Conservation (phyloP, 2,797 vertebrate species). For the Syngnathus rostellatus region DNA sequence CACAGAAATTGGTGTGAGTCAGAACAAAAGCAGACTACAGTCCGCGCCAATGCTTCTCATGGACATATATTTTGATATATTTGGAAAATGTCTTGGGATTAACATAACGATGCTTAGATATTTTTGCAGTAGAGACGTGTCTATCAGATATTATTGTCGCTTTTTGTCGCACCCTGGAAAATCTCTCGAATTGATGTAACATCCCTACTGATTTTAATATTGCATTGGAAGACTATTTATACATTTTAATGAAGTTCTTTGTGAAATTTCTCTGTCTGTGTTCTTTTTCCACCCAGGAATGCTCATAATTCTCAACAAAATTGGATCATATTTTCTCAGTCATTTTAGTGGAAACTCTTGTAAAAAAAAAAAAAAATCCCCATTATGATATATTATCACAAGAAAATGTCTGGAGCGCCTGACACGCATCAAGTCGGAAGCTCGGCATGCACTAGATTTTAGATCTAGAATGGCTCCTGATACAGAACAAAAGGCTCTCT, state of each 20-base stretch:
- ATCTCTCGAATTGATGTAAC: constrained; percentile 55
- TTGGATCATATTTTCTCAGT: too few species aligned
- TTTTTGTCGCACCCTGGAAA: constrained; percentile 61
- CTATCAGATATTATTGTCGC: constrained; percentile 58
- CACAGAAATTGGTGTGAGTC: constrained; percentile 29
- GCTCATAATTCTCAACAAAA: not conserved
- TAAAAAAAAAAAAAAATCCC: too few species aligned
- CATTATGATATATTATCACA: too few species aligned
- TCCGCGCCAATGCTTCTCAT: constrained; percentile 61
- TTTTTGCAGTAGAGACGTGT: constrained; percentile 70
- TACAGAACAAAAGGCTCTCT: not conserved
- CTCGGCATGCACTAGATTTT: not conserved
- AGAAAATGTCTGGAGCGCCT: too few species aligned
- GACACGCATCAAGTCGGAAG: not conserved
- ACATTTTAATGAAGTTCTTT: constrained; percentile 65
- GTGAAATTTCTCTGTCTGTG: constrained; percentile 51
- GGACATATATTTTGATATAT: constrained; percentile 66
- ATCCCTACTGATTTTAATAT: constrained; percentile 71
- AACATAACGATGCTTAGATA: constrained; percentile 51
- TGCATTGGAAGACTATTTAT: constrained; percentile 72
- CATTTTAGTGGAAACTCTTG: too few species aligned
- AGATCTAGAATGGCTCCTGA: too few species aligned
- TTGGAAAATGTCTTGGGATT: constrained; percentile 33
- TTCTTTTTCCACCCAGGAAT: constrained; percentile 14
- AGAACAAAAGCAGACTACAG: constrained; percentile 45